Base-by-base conservation (phyloP, 2,888 invertebrate genomes). In the Drosophila neutralis region DNA sequence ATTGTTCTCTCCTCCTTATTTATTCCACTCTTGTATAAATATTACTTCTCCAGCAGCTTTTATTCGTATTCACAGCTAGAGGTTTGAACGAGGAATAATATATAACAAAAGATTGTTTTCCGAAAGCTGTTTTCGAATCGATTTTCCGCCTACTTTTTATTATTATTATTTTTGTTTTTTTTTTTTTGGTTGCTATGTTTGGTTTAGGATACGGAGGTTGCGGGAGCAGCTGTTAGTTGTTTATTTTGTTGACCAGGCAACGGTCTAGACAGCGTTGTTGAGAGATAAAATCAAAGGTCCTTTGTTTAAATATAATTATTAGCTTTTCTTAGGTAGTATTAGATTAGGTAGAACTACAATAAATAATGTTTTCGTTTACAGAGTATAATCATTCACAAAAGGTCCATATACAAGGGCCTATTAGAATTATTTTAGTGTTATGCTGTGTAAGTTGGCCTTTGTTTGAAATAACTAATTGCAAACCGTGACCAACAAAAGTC, bases 161-260 rank as follows among this genome's bases (percentile, higher is more conserved):
- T 56, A n/a, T 56, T 52, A 4, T 38, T 49, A 2, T 40, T 52
- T 33, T 45, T 48, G 27, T 24, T 40, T 45, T 61, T 57, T 54
- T 33, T 35, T 45, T 73, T 57, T 58, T 33, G 27, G 40, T 27
- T 15, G 24, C 31, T 35, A 31, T 24, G 45, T 8, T 35, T 63
- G 29, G 15, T 7, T 48, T 8, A 13, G 10, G 15, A 29, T 42
- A 35, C 24, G 31, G n/a, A 36, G 11, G 18, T 10, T 40, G 36
- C 29, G 29, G 56, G 38, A 33, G 54, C 67, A 68, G 72, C 67
- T 71, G 62, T 7, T 38, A 18, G 48, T 66, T 78, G 78, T 77
- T 78, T 80, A 81, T 78, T 80, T 49, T 61, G 81, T 78, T 69
- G 62, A 21, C 73, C 49, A 27, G 78, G 68, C 73, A 73, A 78